These are phyloP conservation scores for Litoditis marina DNA, from an alignment of 2,888 invertebrate species.

Conservation along the genomic window DNA sequence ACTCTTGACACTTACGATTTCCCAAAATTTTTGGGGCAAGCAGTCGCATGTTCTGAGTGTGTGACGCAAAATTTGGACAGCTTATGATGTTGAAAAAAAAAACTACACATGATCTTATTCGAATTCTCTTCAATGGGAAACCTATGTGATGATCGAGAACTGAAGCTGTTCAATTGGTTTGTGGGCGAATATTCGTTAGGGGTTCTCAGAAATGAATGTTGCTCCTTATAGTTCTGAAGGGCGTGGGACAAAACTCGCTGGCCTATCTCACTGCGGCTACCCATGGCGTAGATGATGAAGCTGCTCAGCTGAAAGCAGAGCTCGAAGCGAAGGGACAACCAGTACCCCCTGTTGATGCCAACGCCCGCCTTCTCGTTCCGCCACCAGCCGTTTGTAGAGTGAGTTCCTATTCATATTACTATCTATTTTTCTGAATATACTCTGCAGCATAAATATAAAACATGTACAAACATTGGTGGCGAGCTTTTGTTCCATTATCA, in stretches of 20 bases:
- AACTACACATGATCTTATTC: slow-evolving; percentile 24
- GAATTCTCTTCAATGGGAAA: slow-evolving; percentile 2
- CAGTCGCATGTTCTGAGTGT: no score
- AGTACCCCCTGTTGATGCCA: slow-evolving; percentile 74
- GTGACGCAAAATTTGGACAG: background rate
- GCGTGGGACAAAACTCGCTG: slow-evolving; percentile 66
- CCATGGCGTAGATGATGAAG: slow-evolving; percentile 80
- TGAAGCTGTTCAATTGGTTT: slow-evolving; percentile 1
- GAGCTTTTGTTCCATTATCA: background rate
- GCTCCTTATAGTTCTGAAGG: slow-evolving; percentile 70
- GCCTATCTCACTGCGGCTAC: slow-evolving; percentile 92
- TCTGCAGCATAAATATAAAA: no score
- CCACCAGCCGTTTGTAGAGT: slow-evolving; percentile 77
- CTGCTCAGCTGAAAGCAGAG: slow-evolving; percentile 69
- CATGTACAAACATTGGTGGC: no score
- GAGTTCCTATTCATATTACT: background rate
- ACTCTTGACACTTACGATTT: no score
- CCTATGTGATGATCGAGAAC: slow-evolving; percentile 18
- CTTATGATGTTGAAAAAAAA: slow-evolving; percentile 12
- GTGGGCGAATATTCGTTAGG: no score
- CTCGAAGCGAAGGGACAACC: slow-evolving; percentile 49
- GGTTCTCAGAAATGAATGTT: background rate
- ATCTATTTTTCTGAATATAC: no score
- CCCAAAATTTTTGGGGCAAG: no score
- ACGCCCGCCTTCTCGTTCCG: slow-evolving; percentile 77